phyloP scores from a whole-genome alignment of 2,888 invertebrate species.

The Agriopis marginaria region DNA sequence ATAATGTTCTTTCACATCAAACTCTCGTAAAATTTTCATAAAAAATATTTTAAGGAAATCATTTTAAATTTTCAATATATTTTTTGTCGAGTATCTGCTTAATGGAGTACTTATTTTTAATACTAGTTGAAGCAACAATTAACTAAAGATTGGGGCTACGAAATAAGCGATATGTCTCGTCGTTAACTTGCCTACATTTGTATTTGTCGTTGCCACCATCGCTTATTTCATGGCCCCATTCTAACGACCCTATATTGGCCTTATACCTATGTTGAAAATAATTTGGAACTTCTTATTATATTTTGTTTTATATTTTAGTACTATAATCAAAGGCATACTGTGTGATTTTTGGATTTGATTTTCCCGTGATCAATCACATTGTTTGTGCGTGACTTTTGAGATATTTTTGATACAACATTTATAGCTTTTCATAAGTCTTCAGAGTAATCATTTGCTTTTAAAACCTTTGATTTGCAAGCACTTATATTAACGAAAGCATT shows the following conservation, averaged over 20 bases:
- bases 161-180: conserved; percentile 1
- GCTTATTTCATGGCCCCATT: conserved; percentile 9
- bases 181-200: neutral
- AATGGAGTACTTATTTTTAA: conserved; percentile 68
- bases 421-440: conserved; percentile 12
- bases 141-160: conserved; percentile 24
- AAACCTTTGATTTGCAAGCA: conserved; percentile 10
- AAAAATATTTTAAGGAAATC: conserved; percentile 81
- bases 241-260: conserved; percentile 52
- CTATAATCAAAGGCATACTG: conserved; percentile 63
- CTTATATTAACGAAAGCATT: neutral
- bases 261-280: conserved; percentile 61
- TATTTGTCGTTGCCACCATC: neutral
- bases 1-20: conserved; percentile 72
- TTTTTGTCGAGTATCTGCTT: conserved; percentile 55
- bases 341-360: conserved; percentile 52
- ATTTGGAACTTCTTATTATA: conserved; percentile 51
- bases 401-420: conserved; percentile 26
- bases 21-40: conserved; percentile 72
- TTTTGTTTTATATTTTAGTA: conserved; percentile 46
- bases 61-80: conserved; percentile 58
- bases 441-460: conserved; percentile 10
- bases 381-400: conserved; percentile 70
- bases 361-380: conserved; percentile 61
- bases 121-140: conserved; percentile 74